These are phyloP conservation scores for Cephus runcator DNA, from an alignment of 2,888 invertebrate species.

Conservation along the genomic window DNA sequence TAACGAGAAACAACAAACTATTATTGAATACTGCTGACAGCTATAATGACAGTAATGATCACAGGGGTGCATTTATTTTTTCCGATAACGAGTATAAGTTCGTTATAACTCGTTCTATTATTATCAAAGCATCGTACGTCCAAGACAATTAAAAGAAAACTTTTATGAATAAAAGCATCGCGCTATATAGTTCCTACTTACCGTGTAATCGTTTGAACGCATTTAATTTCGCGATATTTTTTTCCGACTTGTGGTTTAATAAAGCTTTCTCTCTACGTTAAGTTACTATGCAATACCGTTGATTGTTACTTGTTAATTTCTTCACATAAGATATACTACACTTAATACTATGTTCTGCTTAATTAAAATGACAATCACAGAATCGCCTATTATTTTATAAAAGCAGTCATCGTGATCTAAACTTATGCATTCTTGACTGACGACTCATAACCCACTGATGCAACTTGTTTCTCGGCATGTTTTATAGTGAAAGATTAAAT, in stretches of 20 bases:
- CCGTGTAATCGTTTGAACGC: slow-evolving; percentile 15
- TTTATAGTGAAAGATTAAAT: background rate
- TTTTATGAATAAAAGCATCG: slow-evolving; percentile 9
- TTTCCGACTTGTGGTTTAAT: background rate
- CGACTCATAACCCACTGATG: background rate
- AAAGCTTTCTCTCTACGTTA: background rate
- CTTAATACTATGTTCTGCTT: slow-evolving; percentile 11
- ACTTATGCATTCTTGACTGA: background rate
- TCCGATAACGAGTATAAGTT: background rate
- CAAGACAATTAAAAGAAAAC: background rate
- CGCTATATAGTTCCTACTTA: slow-evolving; percentile 4
- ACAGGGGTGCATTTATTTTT: background rate
- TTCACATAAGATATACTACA: slow-evolving; percentile 10
- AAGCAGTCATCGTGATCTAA: background rate
- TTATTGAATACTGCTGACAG: background rate
- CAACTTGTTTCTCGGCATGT: background rate
- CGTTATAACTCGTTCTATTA: background rate
- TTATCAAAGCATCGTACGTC: background rate
- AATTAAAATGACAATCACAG: slow-evolving; percentile 34
- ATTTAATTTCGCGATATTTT: slow-evolving; percentile 19
- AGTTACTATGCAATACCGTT: background rate
- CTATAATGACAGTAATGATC: background rate
- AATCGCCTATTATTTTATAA: slow-evolving; percentile 6
- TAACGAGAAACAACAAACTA: background rate
- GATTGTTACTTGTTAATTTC: slow-evolving; percentile 8